Evolutionary conservation across 2,888 invertebrate genomes (phyloP).

Genomic region (Pseudanteris insignis): DNA sequence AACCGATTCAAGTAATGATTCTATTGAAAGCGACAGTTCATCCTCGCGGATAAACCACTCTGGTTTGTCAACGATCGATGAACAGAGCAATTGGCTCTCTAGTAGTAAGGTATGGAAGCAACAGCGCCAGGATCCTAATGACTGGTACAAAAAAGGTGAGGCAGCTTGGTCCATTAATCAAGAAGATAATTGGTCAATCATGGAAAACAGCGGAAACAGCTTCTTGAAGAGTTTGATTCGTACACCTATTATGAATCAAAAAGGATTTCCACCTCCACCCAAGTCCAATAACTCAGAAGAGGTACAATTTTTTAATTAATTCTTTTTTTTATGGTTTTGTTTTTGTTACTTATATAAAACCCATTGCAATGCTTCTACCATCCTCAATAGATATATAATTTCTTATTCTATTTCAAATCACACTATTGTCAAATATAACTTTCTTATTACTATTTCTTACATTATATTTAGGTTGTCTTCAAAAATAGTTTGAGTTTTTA

Average conservation of each 20-base stretch:
- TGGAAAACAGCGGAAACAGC: slow-evolving; percentile 50
- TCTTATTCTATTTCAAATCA: too few species aligned
- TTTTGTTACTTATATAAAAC: too few species aligned
- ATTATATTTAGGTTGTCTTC: too few species aligned
- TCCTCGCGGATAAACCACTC: slow-evolving; percentile 43
- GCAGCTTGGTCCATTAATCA: slow-evolving; percentile 53
- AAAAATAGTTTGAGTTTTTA: too few species aligned
- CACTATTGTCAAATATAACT: too few species aligned
- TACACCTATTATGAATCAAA: slow-evolving; percentile 46
- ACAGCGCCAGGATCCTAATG: slow-evolving; percentile 32
- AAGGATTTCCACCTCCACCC: slow-evolving; percentile 59
- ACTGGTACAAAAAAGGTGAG: slow-evolving; percentile 51
- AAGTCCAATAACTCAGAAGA: slow-evolving; percentile 68
- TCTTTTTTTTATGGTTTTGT: too few species aligned
- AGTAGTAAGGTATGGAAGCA: slow-evolving; percentile 47
- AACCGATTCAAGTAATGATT: slow-evolving; percentile 62
- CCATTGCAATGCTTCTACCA: too few species aligned
- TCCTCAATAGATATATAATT: too few species aligned
- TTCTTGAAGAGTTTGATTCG: slow-evolving; percentile 56
- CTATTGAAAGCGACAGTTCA: slow-evolving; percentile 54
- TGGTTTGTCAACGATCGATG: slow-evolving; percentile 46
- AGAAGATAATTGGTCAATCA: slow-evolving; percentile 52
- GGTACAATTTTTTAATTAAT: too few species aligned
- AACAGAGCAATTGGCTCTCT: slow-evolving; percentile 49
- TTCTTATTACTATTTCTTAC: too few species aligned